Conservation (phyloP, 2,888 invertebrate species). For the Volucella inflata region DNA sequence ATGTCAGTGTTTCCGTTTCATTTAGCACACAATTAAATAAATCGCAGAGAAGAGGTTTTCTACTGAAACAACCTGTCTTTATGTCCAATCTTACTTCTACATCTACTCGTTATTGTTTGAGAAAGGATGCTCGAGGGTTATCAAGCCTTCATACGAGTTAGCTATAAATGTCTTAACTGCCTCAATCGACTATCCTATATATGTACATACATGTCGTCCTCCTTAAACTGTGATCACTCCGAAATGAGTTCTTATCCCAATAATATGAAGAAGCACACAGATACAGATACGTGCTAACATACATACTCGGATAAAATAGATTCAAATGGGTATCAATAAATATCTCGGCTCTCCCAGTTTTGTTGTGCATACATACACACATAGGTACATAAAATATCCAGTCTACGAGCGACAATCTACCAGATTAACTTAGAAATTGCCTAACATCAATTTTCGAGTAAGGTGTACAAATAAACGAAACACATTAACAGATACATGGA, state of each 20-base stretch:
- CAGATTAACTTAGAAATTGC: conserved; percentile 69
- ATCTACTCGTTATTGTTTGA: conserved; percentile 37
- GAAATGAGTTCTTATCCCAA: conserved; percentile 69
- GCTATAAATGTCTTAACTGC: conserved; percentile 67
- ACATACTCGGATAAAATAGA: conserved; percentile 29
- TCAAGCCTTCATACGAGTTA: conserved; percentile 45
- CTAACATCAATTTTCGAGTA: conserved; percentile 70
- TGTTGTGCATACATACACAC: conserved; percentile 66
- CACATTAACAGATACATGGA: background rate
- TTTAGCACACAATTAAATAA: conserved; percentile 83
- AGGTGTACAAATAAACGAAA: conserved; percentile 61
- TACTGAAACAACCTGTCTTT: conserved; percentile 45
- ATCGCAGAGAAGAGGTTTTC: conserved; percentile 64
- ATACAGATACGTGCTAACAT: conserved; percentile 19
- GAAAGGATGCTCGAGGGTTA: background rate
- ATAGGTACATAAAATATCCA: conserved; percentile 63
- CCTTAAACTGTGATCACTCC: conserved; percentile 50
- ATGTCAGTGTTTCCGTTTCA: conserved; percentile 80
- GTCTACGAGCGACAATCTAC: conserved; percentile 69
- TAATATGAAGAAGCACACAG: conserved; percentile 20
- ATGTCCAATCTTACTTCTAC: conserved; percentile 7
- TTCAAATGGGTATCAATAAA: conserved; percentile 72
- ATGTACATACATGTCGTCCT: background rate
- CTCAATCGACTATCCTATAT: conserved; percentile 41
- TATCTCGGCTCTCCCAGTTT: conserved; percentile 64